A percentile compares a stretch with the other conserved stretches of the same genome.
These are phyloP conservation scores for Parotocinclus haroldoi DNA, from an alignment of 2,797 vertebrate species.

Conservation along the genomic window DNA sequence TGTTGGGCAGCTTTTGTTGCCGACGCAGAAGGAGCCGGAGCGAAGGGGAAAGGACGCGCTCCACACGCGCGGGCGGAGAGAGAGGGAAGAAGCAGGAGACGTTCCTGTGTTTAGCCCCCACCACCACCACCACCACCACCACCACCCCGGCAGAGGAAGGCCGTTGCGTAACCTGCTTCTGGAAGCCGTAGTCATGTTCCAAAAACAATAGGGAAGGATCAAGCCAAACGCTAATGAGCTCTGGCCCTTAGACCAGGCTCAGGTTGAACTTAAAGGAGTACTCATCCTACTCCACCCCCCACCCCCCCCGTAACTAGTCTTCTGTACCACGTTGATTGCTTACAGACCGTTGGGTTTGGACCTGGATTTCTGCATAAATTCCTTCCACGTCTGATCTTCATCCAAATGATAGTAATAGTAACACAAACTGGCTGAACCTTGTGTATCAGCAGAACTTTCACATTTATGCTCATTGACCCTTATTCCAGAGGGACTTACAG, in stretches of 20 bases:
- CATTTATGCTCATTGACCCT: no score
- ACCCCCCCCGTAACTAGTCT: no score
- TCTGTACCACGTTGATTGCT: no score
- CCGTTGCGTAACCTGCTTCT: slow-evolving; percentile 15
- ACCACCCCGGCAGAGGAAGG: not conserved
- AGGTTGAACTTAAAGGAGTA: not conserved
- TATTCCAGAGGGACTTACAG: no score
- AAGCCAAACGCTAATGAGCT: slow-evolving; percentile 8
- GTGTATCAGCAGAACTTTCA: no score
- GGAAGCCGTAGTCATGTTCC: not conserved
- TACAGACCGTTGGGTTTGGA: no score
- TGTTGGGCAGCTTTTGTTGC: no score
- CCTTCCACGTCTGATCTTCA: no score
- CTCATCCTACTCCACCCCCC: not conserved
- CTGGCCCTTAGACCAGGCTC: not conserved
- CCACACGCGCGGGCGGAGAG: not conserved
- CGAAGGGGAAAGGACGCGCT: slow-evolving; percentile 1
- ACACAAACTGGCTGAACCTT: no score
- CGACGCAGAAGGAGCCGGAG: not conserved
- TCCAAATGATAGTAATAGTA: no score
- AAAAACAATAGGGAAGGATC: slow-evolving; percentile 13
- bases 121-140: no score
- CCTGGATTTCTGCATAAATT: no score
- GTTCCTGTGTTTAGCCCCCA: slow-evolving; percentile 15
- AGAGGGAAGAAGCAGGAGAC: slow-evolving; percentile 2